Base-by-base conservation (phyloP, 2,888 invertebrate genomes). In the Zygaena filipendulae region DNA sequence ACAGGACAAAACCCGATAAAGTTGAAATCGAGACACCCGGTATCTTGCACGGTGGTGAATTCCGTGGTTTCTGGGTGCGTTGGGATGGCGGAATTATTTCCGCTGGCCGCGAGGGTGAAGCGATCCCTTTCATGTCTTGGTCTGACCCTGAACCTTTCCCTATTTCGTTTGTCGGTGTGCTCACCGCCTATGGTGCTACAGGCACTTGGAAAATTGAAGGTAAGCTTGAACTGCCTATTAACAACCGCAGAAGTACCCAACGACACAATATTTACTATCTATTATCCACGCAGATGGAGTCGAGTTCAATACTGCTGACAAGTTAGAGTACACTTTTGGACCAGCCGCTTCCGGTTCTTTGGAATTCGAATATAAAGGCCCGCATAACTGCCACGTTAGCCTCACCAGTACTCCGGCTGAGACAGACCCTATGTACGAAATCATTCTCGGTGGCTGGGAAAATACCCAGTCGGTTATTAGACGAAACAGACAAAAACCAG, bases 181-280 rank as follows among this genome's bases (percentile, higher is more conserved):
- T 91, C 69, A 93, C 93, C 23, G 92, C 92, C 25, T 93, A 92
- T 91, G 93, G 93, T 10, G 89, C 92, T 7, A 77, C 70, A 29
- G 93, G 93, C 18, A 82, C 87, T 21, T 94, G 93, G 93, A 80
- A 88, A 39, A 83, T 93, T 46, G 90, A 91, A 80, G 88, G 90
- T 90, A 77, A n/a, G n/a, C n/a, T n/a, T n/a, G n/a, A n/a, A n/a
- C n/a, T n/a, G n/a, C n/a, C n/a, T n/a, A n/a, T n/a, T n/a, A n/a
- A n/a, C n/a, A n/a, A n/a, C n/a, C n/a, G n/a, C n/a, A 74, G 72
- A 72, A 75, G 79, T 79, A 77, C 80, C 79, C 77, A 77, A 71
- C 69, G 45, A 41, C 39, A 45, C 47, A 41, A 55, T 57, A 59
- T 56, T 59, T 43, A 52, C 39, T 38, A 34, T 42, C 49, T 43